Evolutionary conservation across 1,140 invertebrate genomes (phyloP), one percentile per base, ranked within the genome.

Genomic region (Nautilus pompilius): DNA sequence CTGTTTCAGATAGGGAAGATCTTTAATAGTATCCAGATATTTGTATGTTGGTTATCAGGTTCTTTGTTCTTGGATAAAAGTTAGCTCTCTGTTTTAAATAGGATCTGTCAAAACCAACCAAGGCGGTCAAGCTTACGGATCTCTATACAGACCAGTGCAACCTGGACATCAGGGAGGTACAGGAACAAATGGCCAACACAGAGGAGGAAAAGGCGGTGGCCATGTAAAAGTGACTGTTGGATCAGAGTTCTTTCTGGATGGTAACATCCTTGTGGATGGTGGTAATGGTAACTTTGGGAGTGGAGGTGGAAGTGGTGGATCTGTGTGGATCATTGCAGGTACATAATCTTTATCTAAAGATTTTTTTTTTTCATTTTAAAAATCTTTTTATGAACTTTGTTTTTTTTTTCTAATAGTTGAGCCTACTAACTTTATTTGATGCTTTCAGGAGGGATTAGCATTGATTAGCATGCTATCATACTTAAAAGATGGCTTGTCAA

Each of bases 221-320:
- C 46, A 49, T 2, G 57, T 66, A 8, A 33, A 29, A 36, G 65
- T 75, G 17, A 60, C 56, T 5, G 70, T 75, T n/a, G 69, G 68
- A 3, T 63, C 65, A 15, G 49, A 57, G 28, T 69, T 75, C 59
- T 63, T 68, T 5, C 60, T 72, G 22, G 73, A 75, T 62, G 73
- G 73, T 33, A 58, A 34, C 24, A 32, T 75, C 2, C n/a, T 63
- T 3, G 71, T 68, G 13, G 64, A 72, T 45, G 73, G 73, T 1
- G 63, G 32, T 15, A 30, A 59, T 36, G 73, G 68, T 10, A 51
- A 24, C 6, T 13, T 13, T 20, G 55, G 33, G 45, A 63, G 67
- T 36, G 73, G 73, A 53, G 73, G 73, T 53, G 73, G 73, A 22
- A 75, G 73, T 65, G 73, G 71, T 24, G 73, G 73, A 15, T 66